Evolutionary conservation across 2,113 vertebrate species (phyloP).

Genomic region (Amazona vittata): DNA sequence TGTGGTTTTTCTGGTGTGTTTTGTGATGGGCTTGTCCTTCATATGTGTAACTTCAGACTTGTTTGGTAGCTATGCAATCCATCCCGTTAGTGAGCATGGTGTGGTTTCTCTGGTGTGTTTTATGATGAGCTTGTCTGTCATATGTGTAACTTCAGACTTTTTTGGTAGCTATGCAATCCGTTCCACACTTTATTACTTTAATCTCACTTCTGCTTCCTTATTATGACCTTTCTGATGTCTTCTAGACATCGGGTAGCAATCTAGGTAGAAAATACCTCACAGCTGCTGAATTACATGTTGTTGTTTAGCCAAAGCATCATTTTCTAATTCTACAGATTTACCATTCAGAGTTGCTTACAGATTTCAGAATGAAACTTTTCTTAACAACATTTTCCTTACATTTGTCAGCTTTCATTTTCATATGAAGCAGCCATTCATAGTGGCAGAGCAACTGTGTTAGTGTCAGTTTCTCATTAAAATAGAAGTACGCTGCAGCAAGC

Average conservation of each 20-base stretch:
- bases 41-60: not conserved
- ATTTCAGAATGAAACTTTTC: not conserved
- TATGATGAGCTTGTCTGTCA: fast-evolving
- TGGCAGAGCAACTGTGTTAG: fast-evolving
- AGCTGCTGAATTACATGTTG: not conserved
- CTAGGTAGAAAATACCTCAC: not conserved
- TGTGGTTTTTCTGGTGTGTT: not conserved
- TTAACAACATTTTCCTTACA: not conserved
- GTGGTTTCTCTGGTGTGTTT: not conserved
- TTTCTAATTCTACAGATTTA: not conserved
- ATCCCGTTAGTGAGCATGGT: fast-evolving
- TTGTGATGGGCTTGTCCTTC: not conserved
- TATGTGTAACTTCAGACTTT: not conserved
- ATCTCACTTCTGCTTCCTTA: not conserved
- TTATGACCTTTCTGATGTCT: not conserved
- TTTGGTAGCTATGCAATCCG: not conserved
- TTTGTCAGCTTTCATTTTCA: not conserved
- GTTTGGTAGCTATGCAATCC: not conserved
- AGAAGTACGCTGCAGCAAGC: not conserved
- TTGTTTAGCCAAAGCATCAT: not conserved
- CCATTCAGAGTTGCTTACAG: not conserved
- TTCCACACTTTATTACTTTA: not conserved
- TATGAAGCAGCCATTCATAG: fast-evolving
- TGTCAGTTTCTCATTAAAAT: not conserved
- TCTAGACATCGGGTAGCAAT: not conserved